Evolutionary conservation across 35 echinoderm and acorn worm genomes (phyloP).

Genomic region (Strongylocentrotus purpuratus): DNA sequence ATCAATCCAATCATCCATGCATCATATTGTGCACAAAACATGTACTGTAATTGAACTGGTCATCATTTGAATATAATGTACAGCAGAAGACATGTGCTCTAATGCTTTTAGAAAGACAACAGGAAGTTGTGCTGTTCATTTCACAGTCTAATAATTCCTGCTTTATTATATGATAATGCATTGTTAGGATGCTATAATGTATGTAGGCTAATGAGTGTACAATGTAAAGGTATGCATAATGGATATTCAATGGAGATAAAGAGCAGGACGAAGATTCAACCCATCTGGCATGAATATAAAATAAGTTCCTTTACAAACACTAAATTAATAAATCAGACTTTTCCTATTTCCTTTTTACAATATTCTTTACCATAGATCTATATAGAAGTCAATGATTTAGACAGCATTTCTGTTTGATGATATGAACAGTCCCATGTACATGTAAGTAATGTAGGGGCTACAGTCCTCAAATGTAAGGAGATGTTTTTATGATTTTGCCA

Average conservation of each 20-base stretch:
- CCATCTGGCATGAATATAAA: not conserved
- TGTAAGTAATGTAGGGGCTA: too few relatives aligned
- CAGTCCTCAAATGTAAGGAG: too few relatives aligned
- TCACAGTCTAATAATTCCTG: conserved; percentile 10
- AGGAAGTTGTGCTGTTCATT: not conserved
- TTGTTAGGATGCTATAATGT: not conserved
- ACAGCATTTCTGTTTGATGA: not conserved
- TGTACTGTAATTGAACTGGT: too few relatives aligned
- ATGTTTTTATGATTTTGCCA: too few relatives aligned
- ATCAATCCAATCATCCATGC: too few relatives aligned
- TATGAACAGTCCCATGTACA: not conserved
- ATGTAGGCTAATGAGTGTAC: not conserved
- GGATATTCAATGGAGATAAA: not conserved
- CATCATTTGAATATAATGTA: too few relatives aligned
- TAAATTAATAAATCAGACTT: not conserved
- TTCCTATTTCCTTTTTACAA: not conserved
- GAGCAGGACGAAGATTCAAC: not conserved
- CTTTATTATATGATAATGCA: not conserved
- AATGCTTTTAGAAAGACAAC: not conserved
- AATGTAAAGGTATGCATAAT: not conserved
- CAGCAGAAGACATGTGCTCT: too few relatives aligned
- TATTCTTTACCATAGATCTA: not conserved
- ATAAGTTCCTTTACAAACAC: not conserved
- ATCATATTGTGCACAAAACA: too few relatives aligned
- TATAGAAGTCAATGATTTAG: not conserved